Evolutionary conservation across 2,888 invertebrate species (phyloP).

Genomic region (Eristalis intricaria): DNA sequence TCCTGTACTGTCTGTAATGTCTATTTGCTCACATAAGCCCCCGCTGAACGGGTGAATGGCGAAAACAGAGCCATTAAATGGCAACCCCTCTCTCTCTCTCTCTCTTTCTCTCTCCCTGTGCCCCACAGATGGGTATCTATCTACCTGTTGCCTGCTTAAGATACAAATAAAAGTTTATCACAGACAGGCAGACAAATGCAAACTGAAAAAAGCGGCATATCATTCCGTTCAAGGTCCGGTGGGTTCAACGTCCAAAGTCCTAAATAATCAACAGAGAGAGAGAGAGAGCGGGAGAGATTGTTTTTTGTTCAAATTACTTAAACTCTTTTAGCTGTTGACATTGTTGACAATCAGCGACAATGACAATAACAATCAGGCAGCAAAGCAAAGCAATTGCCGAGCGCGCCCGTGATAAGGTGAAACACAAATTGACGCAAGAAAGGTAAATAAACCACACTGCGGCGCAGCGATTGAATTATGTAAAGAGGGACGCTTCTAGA

Average conservation of each 20-base stretch:
- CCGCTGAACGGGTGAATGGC: background rate
- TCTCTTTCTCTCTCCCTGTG: background rate
- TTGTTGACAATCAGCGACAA: background rate
- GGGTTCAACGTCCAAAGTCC: conserved; percentile 55
- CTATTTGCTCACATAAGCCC: background rate
- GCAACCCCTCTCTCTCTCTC: background rate
- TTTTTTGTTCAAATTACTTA: conserved; percentile 4
- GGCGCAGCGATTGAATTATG: conserved; percentile 17
- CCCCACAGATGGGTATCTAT: background rate
- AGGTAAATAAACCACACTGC: conserved; percentile 31
- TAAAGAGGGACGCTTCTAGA: background rate
- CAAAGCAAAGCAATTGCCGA: conserved; percentile 8
- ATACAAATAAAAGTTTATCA: background rate
- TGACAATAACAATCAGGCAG: conserved; percentile 12
- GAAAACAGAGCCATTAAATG: background rate
- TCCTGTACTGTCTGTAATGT: background rate
- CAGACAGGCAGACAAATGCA: background rate
- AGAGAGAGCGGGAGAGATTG: background rate
- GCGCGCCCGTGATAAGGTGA: conserved; percentile 23
- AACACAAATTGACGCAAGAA: conserved; percentile 22
- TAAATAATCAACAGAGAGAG: conserved; percentile 5
- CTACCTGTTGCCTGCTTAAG: background rate
- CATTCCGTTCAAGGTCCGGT: conserved; percentile 9
- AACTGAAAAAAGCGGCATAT: background rate
- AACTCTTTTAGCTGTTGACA: background rate